phyloP scores from a whole-genome alignment of 1,140 invertebrate genomes.

The Frieseomelitta varia region DNA sequence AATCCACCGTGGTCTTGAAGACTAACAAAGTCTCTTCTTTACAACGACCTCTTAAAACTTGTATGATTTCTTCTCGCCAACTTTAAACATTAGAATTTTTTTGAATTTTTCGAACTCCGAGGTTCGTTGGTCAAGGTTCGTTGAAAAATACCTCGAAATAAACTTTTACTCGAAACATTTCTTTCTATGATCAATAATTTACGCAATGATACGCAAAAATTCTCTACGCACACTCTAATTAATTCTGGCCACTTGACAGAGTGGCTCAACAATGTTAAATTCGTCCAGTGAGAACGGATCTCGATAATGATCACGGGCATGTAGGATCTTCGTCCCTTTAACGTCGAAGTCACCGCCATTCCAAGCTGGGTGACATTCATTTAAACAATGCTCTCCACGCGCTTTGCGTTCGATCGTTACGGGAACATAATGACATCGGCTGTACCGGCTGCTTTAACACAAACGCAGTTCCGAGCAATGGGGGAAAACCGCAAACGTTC shows the following conservation, averaged over 20 bases:
- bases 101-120: no score
- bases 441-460: background rate
- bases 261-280: background rate
- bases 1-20: no score
- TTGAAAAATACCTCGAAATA: no score
- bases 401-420: slow-evolving; percentile 2
- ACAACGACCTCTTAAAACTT: no score
- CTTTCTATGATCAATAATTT: no score
- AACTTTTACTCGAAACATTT: no score
- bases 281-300: background rate
- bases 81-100: no score
- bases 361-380: background rate
- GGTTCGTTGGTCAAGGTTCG: no score
- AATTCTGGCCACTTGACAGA: background rate
- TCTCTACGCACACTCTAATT: background rate
- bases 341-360: background rate
- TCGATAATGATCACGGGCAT: background rate
- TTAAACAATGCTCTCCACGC: slow-evolving; percentile 23
- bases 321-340: background rate
- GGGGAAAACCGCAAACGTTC: slow-evolving; percentile 51
- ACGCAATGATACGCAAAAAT: background rate
- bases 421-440: slow-evolving; percentile 7
- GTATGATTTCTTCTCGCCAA: no score
- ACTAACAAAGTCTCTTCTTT: no score
- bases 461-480: slow-evolving; percentile 43